phyloP scores from a whole-genome alignment of 2,888 invertebrate genomes.

The Nephrocerus scutellatus region DNA sequence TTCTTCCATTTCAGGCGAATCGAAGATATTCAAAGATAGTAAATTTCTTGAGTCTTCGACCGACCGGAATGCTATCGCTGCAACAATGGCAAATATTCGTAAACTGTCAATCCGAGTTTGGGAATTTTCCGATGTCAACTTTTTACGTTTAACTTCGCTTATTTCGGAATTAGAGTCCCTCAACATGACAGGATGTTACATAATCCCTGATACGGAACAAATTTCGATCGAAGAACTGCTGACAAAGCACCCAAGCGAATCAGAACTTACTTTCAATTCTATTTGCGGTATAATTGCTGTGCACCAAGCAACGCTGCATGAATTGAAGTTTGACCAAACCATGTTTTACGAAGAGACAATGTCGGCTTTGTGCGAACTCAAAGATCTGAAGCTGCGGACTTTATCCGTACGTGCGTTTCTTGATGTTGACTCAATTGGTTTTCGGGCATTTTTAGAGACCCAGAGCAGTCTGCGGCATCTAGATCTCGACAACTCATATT shows the following conservation, averaged over 20 bases:
- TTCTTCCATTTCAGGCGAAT: too few species aligned
- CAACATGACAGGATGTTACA: too few species aligned
- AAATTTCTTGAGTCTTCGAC: too few species aligned
- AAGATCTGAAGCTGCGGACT: slow-evolving; percentile 39
- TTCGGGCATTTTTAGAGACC: slow-evolving; percentile 31
- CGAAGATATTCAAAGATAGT: too few species aligned
- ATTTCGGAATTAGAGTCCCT: too few species aligned
- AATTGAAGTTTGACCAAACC: slow-evolving; percentile 60
- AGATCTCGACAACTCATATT: slow-evolving; percentile 59
- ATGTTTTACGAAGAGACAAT: slow-evolving; percentile 60
- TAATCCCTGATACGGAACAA: too few species aligned
- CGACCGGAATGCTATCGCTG: too few species aligned
- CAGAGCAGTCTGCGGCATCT: slow-evolving; percentile 55
- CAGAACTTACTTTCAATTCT: slow-evolving; percentile 64
- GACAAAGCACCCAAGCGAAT: slow-evolving; percentile 54
- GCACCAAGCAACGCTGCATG: slow-evolving; percentile 53
- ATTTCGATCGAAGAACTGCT: slow-evolving; percentile 36
- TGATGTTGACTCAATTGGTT: slow-evolving; percentile 34
- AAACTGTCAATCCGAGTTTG: too few species aligned
- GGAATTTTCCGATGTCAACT: too few species aligned
- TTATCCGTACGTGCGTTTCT: slow-evolving; percentile 36
- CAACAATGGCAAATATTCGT: too few species aligned
- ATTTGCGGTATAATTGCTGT: slow-evolving; percentile 53
- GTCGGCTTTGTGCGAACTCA: slow-evolving; percentile 51
- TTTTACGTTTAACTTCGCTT: too few species aligned